These are phyloP conservation scores for Aphis craccivora DNA, from an alignment of 1,140 invertebrate species.

Conservation along the genomic window DNA sequence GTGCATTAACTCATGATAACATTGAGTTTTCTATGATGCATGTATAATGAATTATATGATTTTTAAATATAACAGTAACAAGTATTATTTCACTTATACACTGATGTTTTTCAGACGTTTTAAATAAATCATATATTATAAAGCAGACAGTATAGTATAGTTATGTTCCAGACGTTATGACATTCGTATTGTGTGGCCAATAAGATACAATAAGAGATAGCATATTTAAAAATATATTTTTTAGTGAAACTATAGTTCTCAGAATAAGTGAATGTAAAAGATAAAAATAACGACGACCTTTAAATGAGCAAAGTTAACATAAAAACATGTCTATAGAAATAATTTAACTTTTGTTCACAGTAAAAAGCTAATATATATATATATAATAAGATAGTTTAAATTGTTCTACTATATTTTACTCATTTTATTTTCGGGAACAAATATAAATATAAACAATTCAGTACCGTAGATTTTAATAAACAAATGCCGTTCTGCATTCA, in stretches of 20 bases:
- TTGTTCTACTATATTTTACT: neutral
- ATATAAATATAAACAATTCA: neutral
- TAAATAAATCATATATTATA: neutral
- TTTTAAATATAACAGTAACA: neutral
- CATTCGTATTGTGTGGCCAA: neutral
- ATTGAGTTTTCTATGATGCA: neutral
- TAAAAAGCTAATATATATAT: neutral
- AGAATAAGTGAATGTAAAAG: neutral
- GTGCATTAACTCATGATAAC: fast-evolving
- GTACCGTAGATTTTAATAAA: neutral
- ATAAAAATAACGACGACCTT: neutral
- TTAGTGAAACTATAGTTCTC: neutral
- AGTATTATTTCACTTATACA: neutral
- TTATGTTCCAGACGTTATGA: neutral
- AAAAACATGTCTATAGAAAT: neutral
- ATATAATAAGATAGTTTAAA: neutral
- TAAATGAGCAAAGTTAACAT: neutral
- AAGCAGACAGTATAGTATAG: neutral
- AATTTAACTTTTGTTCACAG: neutral
- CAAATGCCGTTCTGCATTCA: neutral
- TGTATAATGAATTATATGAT: neutral
- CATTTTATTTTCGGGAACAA: neutral
- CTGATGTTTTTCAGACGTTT: neutral
- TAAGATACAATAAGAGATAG: neutral
- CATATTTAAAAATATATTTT: neutral